Percentiles rank a stretch among this genome's conserved stretches.
These are phyloP conservation scores for Anthrax anthrax DNA, from an alignment of 2,888 invertebrate genomes.

Conservation along the genomic window DNA sequence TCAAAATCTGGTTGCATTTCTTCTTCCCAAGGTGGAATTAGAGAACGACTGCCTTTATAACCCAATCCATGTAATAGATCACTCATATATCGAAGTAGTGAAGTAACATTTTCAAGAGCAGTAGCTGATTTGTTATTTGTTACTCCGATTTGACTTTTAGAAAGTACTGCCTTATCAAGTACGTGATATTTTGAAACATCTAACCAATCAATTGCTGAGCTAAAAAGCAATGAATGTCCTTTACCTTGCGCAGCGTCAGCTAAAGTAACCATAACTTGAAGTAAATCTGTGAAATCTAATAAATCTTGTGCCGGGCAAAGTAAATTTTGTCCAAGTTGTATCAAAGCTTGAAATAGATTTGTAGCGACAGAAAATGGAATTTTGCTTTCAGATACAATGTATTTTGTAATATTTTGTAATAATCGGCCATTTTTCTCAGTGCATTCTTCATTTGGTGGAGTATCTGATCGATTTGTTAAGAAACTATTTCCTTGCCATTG, in stretches of 20 bases:
- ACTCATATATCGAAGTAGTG: slow-evolving; percentile 69
- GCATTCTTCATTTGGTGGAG: slow-evolving; percentile 27
- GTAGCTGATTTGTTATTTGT: slow-evolving; percentile 20
- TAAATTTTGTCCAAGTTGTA: slow-evolving; percentile 55
- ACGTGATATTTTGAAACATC: slow-evolving; percentile 45
- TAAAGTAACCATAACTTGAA: slow-evolving; percentile 64
- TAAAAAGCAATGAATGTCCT: slow-evolving; percentile 68
- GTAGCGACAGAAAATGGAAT: slow-evolving; percentile 23
- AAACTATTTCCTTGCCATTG: slow-evolving; percentile 31
- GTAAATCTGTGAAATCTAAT: slow-evolving; percentile 61
- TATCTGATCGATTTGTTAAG: slow-evolving; percentile 36
- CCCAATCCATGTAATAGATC: slow-evolving; percentile 41
- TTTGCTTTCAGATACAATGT: slow-evolving; percentile 52
- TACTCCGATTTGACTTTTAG: slow-evolving; percentile 16
- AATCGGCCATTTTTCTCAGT: slow-evolving; percentile 53
- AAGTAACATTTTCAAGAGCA: slow-evolving; percentile 64
- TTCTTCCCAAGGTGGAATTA: slow-evolving; percentile 67
- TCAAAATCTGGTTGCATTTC: slow-evolving; percentile 61
- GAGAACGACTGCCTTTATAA: slow-evolving; percentile 36
- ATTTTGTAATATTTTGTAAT: slow-evolving; percentile 53
- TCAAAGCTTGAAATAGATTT: slow-evolving; percentile 54
- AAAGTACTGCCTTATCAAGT: slow-evolving; percentile 20
- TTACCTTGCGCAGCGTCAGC: slow-evolving; percentile 72
- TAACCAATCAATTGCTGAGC: slow-evolving; percentile 67
- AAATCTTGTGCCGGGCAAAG: slow-evolving; percentile 49